Base-by-base conservation (phyloP, 2,888 invertebrate species). In the Melanchra persicariae region DNA sequence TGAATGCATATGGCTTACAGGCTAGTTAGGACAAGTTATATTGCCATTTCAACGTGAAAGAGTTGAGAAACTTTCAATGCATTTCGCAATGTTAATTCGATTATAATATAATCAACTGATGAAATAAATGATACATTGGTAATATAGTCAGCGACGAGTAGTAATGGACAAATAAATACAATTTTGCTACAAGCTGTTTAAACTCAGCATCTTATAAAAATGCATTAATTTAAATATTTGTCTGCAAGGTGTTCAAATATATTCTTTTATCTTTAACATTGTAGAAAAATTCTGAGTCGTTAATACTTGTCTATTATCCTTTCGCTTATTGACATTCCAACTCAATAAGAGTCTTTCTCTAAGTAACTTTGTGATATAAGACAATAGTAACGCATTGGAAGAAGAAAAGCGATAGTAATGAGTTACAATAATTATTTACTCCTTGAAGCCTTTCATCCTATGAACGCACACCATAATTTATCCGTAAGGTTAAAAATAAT, bases 161-260 rank as follows among this genome's bases (percentile, higher is more conserved):
- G 51, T 40, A 59, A 68, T 68, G 65, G 47, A 69, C 55, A 69
- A 68, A 69, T 59, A 82, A 79, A 78, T 69, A 74, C 72, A 57
- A 55, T 64, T 63, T 66, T 22, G 60, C 68, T 62, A 68, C 65
- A 82, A 70, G 75, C 73, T 68, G 73, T 65, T 73, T 57, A 55
- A 55, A 66, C 70, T 66, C 60, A 70, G 67, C 74, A 77, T 69
- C 71, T 54, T 73, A 49, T 51, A 82, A 40, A 67, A 74, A 70
- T 70, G 69, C 69, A 79, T 79, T 68, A 12, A 81, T 83, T 80
- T 71, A 71, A 71, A 84, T 67, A 81, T 74, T 74, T 65, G 47
- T 49, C n/a, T 30, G 74, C 84, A 82, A 82, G 84, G 84, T 84
- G 82, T 77, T 76, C 77, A 63, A 51, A 22, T 64, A 54, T 63